A percentile compares a stretch with the other conserved stretches of the same genome.
phyloP scores from a whole-genome alignment of 2,888 invertebrate species.

The Ennomos quercinarius region DNA sequence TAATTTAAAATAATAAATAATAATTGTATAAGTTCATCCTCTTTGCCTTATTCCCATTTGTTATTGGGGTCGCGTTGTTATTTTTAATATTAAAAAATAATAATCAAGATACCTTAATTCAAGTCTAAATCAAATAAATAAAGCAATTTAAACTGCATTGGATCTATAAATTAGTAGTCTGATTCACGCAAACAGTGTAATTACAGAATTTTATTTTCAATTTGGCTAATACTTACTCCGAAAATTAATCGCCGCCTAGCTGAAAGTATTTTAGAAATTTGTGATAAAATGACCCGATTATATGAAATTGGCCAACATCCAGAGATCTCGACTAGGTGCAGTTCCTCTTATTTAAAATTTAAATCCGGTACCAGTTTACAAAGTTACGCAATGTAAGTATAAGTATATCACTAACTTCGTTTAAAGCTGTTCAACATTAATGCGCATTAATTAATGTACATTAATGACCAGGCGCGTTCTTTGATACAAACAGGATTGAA shows the following conservation, averaged over 20 bases:
- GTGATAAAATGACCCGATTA: conserved; percentile 70
- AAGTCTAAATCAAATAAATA: too few species aligned
- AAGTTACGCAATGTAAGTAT: conserved; percentile 22
- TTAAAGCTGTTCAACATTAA: conserved; percentile 30
- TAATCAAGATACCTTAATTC: too few species aligned
- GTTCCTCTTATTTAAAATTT: conserved; percentile 60
- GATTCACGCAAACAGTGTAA: conserved; percentile 9
- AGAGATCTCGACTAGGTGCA: conserved; percentile 56
- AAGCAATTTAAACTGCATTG: too few species aligned
- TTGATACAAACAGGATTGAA: conserved; percentile 23
- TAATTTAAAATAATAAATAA: too few species aligned
- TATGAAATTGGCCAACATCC: conserved; percentile 67
- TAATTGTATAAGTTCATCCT: too few species aligned
- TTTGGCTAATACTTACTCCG: conserved; percentile 41
- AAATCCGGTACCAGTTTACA: conserved; percentile 49
- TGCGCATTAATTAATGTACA: too few species aligned
- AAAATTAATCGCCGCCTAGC: conserved; percentile 44
- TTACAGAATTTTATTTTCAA: conserved; percentile 34
- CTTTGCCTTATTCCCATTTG: too few species aligned
- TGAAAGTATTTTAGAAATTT: conserved; percentile 59
- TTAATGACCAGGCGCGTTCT: conserved; percentile 29
- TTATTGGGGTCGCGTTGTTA: too few species aligned
- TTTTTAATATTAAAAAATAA: too few species aligned
- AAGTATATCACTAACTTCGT: conserved; percentile 29
- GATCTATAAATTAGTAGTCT: not conserved